Base-by-base conservation (phyloP, 2,797 vertebrate species). In the Kryptopterus vitreolus region DNA sequence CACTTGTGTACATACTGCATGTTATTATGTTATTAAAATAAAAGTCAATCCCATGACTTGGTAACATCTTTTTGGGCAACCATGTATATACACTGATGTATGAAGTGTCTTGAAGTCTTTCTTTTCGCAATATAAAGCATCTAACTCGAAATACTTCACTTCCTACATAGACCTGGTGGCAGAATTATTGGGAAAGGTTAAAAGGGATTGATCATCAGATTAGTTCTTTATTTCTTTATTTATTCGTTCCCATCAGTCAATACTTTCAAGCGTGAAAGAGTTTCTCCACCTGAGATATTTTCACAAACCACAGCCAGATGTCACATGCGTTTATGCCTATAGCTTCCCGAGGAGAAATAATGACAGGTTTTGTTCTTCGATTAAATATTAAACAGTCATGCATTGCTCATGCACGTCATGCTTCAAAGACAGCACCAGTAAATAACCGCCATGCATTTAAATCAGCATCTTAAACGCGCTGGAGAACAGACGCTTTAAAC, bases 321-420 rank as follows among this genome's bases (percentile, higher is more conserved):
- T 33, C 16, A 13, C 53, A 74, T 26, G 13, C 55, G 11, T 26
- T 18, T 20, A 43, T 74, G 15, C 35, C n/a, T 26, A 29, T 2
- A 58, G 33, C 35, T 26, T 74, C n/a, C 55, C 1, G 31, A 59
- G 26, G 24, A 46, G 35, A 59, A 74, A 59, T 74, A 59, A 74
- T 26, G 24, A 59, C 72, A 46, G 55, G 35, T 59, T 58, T 59
- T 74, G 55, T 75, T 61, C 35, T 46, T 59, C 15, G 46, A 59
- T 75, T 46, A 46, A 75, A 75, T 48, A 75, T 46, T 46, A 59
- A 75, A 75, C 72, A 59, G 35, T 75, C 43, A 3, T 75, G n/a
- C 15, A 29, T 75, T 75, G 24, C 35, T 74, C 35, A 74, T 73
- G 70, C 31, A 57, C 20, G 35, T 53, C 70, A 72, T 46, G 55